Evolutionary conservation across 2,797 vertebrate species (phyloP).

Genomic region (Xenentodon cancila): DNA sequence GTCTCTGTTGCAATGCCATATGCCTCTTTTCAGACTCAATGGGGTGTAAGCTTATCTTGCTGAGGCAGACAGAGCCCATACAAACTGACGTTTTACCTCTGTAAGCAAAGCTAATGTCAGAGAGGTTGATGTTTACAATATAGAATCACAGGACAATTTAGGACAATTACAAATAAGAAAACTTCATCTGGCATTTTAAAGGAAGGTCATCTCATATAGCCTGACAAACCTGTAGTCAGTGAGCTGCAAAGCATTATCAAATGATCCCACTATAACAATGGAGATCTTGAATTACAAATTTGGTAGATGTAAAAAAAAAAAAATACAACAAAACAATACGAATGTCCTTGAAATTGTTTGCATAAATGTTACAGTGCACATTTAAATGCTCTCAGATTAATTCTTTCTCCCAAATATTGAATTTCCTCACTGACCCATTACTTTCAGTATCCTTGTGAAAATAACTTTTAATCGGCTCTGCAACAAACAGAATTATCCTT

Average conservation of each 20-base stretch:
- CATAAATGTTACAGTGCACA: background rate
- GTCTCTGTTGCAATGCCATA: conserved; percentile 78
- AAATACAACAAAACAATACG: background rate
- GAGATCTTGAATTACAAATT: background rate
- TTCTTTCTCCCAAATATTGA: no score
- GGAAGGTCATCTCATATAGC: background rate
- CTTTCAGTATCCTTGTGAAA: background rate
- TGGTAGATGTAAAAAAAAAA: background rate
- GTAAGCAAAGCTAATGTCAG: conserved; percentile 85
- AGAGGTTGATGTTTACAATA: conserved; percentile 64
- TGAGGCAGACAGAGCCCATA: conserved; percentile 81
- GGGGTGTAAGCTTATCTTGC: conserved; percentile 83
- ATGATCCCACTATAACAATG: background rate
- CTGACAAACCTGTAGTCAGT: background rate
- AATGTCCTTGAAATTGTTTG: background rate
- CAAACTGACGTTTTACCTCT: conserved; percentile 77
- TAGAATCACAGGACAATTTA: conserved; percentile 44
- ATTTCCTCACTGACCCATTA: no score
- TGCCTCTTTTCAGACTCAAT: conserved; percentile 79
- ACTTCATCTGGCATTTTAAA: background rate
- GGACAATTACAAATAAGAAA: conserved; percentile 1
- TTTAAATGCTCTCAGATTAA: no score
- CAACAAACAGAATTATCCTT: background rate
- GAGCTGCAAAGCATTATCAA: no score
- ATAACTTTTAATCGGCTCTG: background rate